Conservation (phyloP, 2,888 invertebrate genomes). For the Tineola bisselliella region DNA sequence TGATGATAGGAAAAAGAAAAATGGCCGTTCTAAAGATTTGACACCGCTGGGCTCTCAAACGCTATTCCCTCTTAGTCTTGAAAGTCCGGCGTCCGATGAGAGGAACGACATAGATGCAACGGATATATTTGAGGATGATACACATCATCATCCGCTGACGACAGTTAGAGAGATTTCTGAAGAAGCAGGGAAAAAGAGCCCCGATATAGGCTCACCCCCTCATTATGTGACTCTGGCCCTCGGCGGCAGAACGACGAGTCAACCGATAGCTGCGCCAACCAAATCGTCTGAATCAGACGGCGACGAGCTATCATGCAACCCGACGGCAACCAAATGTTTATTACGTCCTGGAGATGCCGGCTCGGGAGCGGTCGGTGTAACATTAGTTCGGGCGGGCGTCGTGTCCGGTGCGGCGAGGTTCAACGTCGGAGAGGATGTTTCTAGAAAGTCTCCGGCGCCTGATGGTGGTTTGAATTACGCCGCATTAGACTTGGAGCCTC, state of each 20-base stretch:
- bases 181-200: slow-evolving; percentile 27
- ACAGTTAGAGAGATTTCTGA: slow-evolving; percentile 50
- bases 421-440: slow-evolving; percentile 23
- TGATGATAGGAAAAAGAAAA: slow-evolving; percentile 34
- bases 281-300: slow-evolving; percentile 21
- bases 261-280: slow-evolving; percentile 20
- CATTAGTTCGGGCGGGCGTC: slow-evolving; percentile 18
- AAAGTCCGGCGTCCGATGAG: slow-evolving; percentile 69
- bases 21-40: slow-evolving; percentile 17
- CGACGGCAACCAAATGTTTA: slow-evolving; percentile 51
- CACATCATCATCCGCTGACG: slow-evolving; percentile 31
- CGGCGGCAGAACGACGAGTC: slow-evolving; percentile 18
- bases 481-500: slow-evolving; percentile 52
- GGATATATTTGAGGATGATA: slow-evolving; percentile 28
- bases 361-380: slow-evolving; percentile 20
- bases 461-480: slow-evolving; percentile 42
- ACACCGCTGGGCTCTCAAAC: slow-evolving; percentile 72
- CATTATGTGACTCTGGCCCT: slow-evolving; percentile 60
- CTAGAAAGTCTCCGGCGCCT: slow-evolving; percentile 19
- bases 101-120: slow-evolving; percentile 32
- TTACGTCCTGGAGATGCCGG: slow-evolving; percentile 26
- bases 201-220: slow-evolving; percentile 33
- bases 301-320: slow-evolving; percentile 41
- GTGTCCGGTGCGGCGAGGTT: slow-evolving; percentile 27
- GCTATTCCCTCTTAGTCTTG: slow-evolving; percentile 74